A percentile compares a stretch with the other conserved stretches of the same genome.
Evolutionary conservation across 2,113 vertebrate genomes (phyloP).

Genomic region (Rousettus leschenaultii): DNA sequence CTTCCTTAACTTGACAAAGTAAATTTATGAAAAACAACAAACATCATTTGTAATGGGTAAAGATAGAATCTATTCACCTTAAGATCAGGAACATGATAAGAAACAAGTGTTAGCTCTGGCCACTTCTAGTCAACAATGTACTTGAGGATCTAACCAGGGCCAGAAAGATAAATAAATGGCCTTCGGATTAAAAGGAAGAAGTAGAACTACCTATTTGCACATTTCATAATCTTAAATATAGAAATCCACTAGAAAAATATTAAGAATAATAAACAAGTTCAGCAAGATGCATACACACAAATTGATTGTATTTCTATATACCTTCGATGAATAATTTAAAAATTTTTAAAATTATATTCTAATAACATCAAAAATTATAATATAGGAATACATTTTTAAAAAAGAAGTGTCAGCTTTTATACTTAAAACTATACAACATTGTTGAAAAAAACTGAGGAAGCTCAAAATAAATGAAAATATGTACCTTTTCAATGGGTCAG

Average conservation of each 20-base stretch:
- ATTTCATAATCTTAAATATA: neutral
- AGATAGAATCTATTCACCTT: neutral
- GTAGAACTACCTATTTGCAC: neutral
- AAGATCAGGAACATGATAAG: neutral
- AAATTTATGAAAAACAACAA: neutral
- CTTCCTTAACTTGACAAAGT: neutral
- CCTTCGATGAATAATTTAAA: neutral
- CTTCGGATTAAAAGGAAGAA: neutral
- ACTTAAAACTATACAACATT: neutral
- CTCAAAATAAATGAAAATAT: neutral
- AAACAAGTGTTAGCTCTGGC: neutral
- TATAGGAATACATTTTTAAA: neutral
- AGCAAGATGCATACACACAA: neutral
- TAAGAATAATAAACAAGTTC: neutral
- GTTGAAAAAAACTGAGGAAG: neutral
- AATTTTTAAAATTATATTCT: neutral
- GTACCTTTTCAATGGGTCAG: neutral
- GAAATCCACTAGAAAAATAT: neutral
- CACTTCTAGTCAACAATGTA: neutral
- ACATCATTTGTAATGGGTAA: neutral
- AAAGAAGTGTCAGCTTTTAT: neutral
- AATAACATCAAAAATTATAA: neutral
- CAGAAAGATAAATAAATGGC: neutral
- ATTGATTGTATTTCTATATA: neutral
- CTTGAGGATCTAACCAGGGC: neutral